Conservation (phyloP, 2,113 vertebrate genomes). For the Arvicanthis niloticus region DNA sequence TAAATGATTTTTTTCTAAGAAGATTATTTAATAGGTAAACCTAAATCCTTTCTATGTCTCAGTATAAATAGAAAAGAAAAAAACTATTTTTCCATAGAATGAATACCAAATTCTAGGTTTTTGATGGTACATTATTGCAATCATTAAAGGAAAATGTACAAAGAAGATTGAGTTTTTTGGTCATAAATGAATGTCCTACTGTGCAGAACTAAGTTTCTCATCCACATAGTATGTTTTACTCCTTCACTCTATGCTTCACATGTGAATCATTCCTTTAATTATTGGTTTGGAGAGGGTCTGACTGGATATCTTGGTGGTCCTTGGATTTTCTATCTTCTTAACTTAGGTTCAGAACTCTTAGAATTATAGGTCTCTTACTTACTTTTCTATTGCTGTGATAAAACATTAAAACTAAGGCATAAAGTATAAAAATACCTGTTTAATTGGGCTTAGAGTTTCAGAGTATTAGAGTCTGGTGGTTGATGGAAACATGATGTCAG, state of each 20-base stretch:
- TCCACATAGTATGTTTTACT: neutral
- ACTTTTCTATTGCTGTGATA: neutral
- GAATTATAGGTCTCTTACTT: neutral
- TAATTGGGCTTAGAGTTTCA: neutral
- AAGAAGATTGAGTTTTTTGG: neutral
- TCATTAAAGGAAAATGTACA: neutral
- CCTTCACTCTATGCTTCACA: neutral
- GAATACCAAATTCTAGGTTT: neutral
- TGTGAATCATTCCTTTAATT: neutral
- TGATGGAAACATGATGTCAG: neutral
- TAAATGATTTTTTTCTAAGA: neutral
- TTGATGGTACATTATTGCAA: neutral
- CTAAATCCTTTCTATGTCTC: neutral
- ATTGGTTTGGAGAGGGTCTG: neutral
- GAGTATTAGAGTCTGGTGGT: neutral
- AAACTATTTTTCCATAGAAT: neutral
- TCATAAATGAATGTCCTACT: neutral
- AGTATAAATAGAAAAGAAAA: neutral
- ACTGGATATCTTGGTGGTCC: neutral
- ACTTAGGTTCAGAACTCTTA: neutral
- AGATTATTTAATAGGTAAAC: neutral
- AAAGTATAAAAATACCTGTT: neutral
- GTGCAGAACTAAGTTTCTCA: neutral
- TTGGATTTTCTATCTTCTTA: neutral
- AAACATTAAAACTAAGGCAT: neutral